A percentile compares a stretch with the other conserved stretches of the same genome.
These are phyloP conservation scores for Acridotheres tristis DNA, from an alignment of 2,797 vertebrate species.

Conservation along the genomic window DNA sequence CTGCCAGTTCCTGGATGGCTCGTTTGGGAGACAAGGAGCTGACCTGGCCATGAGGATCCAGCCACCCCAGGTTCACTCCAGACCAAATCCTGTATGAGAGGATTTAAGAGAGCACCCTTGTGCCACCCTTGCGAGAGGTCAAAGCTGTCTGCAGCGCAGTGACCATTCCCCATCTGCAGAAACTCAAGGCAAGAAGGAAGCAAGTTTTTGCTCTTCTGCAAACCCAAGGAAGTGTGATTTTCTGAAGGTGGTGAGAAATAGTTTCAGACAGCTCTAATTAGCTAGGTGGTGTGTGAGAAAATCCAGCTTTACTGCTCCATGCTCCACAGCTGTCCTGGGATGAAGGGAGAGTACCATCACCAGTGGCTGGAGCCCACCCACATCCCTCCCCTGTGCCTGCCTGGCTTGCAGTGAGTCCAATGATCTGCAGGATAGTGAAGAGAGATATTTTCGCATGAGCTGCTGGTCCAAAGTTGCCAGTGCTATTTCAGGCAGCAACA, in stretches of 20 bases:
- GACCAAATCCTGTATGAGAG: neutral
- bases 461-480: neutral
- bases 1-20: neutral
- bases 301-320: constrained; percentile 5
- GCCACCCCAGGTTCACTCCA: neutral
- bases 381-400: neutral
- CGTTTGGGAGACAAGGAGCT: neutral
- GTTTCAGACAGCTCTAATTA: constrained; percentile 54
- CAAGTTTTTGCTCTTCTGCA: neutral
- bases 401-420: neutral
- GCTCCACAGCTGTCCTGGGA: constrained; percentile 31
- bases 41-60: neutral
- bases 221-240: constrained; percentile 51
- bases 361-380: neutral
- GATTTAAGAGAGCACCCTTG: neutral
- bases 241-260: constrained; percentile 63
- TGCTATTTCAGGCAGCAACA: constrained; percentile 58
- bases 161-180: neutral
- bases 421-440: neutral
- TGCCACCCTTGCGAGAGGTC: rapidly evolving
- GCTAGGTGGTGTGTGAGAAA: neutral
- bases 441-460: constrained; percentile 25
- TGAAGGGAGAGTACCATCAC: neutral
- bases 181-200: constrained; percentile 7
- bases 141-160: neutral